Evolutionary conservation across 2,113 vertebrate species (phyloP).

Genomic region (Uria lomvia): DNA sequence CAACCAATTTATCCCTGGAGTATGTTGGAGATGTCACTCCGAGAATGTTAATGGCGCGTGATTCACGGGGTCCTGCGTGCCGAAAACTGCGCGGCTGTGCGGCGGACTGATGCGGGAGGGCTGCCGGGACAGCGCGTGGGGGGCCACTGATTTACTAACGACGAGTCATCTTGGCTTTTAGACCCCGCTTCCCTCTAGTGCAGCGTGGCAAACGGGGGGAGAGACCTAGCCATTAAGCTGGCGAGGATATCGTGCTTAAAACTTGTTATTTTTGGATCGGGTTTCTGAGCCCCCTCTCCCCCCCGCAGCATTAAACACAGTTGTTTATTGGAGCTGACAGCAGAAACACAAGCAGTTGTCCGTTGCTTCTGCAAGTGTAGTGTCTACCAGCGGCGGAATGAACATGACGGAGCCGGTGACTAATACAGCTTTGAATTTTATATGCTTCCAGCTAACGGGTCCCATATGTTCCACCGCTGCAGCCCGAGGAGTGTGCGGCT

Average conservation of each 20-base stretch:
- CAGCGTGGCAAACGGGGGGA: neutral
- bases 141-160: neutral
- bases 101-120: rapidly evolving
- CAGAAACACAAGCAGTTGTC: slow-evolving; percentile 33
- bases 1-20: slow-evolving; percentile 46
- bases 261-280: neutral
- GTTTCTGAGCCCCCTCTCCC: neutral
- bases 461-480: neutral
- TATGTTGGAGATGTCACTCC: neutral
- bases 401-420: slow-evolving; percentile 4
- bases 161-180: neutral
- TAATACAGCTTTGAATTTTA: slow-evolving; percentile 2
- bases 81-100: rapidly evolving
- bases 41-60: slow-evolving; percentile 4
- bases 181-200: neutral
- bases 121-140: neutral
- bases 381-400: slow-evolving; percentile 20
- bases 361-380: slow-evolving; percentile 4
- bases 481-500: neutral
- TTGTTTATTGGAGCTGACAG: slow-evolving; percentile 56
- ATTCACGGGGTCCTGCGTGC: neutral
- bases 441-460: slow-evolving; percentile 21
- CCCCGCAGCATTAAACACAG: neutral
- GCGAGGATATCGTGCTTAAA: neutral
- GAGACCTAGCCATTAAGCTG: neutral